Evolutionary conservation across 2,888 invertebrate genomes (phyloP), one percentile per base, ranked within the genome.

Genomic region (Agriopis marginaria): DNA sequence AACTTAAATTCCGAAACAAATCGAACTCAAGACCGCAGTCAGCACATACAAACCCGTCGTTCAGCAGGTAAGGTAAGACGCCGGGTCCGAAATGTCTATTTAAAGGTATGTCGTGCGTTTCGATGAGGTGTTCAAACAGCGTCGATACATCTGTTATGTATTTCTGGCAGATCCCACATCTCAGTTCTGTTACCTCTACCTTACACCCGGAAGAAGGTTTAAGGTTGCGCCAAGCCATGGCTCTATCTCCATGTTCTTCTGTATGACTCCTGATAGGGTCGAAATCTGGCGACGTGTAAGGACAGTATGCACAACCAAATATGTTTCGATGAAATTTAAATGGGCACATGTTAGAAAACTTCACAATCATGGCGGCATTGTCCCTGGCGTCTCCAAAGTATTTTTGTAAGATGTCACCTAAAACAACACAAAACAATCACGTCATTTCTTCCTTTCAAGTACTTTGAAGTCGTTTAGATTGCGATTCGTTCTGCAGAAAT

Each of bases 331-430:
- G 85, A 88, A 89, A 91, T 70, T 91, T 84, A 79, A 92, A 92
- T 2, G 92, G 92, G 66, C 86, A 86, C 39, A 81, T 88, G 81
- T 90, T 92, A 47, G 92, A 91, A 79, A 79, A 88, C 77, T 90
- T 87, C 63, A 92, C 79, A 60, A 92, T 86, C 63, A 89, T 80
- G 49, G 85, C 87, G 58, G 91, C 91, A 76, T 92, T 92, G 84
- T 88, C 88, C 79, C 91, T 14, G 7, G 42, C 63, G 10, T 63
- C 67, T 14, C 40, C 59, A 17, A 39, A 45, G 2, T 32, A 32
- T 32, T 32, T 32, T 32, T 32, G 32, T 32, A 32, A 32, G 32
- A 32, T 32, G 32, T 1, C 3, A 32, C 5, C 32, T 32, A 32
- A 32, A 32, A 32, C 32, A 32, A 32, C 3, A 32, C 3, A 32